Conservation (phyloP, 2,113 vertebrate genomes). For the Takifugu bimaculatus region DNA sequence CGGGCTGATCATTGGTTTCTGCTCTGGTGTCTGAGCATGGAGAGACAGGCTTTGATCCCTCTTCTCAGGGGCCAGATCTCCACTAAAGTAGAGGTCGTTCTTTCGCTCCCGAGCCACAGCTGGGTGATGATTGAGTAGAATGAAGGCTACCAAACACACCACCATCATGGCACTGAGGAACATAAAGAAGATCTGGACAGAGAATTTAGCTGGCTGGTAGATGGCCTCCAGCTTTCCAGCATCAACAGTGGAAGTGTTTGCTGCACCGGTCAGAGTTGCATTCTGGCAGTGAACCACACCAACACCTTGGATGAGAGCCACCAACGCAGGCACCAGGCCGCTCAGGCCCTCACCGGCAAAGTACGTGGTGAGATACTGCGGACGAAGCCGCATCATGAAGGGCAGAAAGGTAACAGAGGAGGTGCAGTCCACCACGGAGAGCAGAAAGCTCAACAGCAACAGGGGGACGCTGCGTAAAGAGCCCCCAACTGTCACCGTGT, state of each 20-base stretch:
- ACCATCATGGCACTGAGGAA: constrained; percentile 80
- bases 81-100: constrained; percentile 51
- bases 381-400: constrained; percentile 79
- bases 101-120: constrained; percentile 63
- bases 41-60: constrained; percentile 58
- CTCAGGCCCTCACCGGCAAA: constrained; percentile 82
- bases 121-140: constrained; percentile 75
- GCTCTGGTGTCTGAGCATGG: constrained; percentile 58
- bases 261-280: constrained; percentile 40
- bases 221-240: constrained; percentile 45
- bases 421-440: constrained; percentile 84
- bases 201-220: constrained; percentile 78
- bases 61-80: constrained; percentile 41
- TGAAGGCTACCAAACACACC: constrained; percentile 71
- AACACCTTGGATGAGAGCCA: constrained; percentile 79
- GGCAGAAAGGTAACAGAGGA: constrained; percentile 85
- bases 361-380: constrained; percentile 78
- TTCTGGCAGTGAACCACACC: constrained; percentile 73
- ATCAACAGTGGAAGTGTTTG: constrained; percentile 3
- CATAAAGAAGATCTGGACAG: constrained; percentile 76
- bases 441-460: constrained; percentile 77
- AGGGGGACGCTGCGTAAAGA: constrained; percentile 70
- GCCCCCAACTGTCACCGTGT: constrained; percentile 49
- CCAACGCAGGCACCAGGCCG: constrained; percentile 77
- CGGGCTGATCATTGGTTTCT: constrained; percentile 71